phyloP scores from a whole-genome alignment of 2,113 vertebrate genomes.

The Corydoras maculifer region DNA sequence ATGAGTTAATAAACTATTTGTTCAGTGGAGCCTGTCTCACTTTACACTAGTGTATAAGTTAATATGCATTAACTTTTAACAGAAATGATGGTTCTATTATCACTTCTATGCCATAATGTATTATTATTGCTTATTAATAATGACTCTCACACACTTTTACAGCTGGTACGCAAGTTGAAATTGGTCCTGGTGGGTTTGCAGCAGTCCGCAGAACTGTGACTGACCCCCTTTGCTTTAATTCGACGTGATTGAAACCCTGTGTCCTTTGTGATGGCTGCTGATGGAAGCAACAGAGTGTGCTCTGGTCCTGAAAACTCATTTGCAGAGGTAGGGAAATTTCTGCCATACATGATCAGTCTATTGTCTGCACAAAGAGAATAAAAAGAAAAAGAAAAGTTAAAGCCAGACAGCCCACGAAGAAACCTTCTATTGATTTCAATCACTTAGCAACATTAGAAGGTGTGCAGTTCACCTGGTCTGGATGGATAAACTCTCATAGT shows the following conservation, averaged over 20 bases:
- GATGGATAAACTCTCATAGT: conserved; percentile 5
- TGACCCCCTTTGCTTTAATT: conserved; percentile 53
- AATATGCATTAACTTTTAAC: no score
- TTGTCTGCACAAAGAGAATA: conserved; percentile 37
- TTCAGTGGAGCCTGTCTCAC: no score
- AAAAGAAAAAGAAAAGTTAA: not conserved
- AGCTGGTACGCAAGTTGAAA: not conserved
- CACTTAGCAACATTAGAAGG: not conserved
- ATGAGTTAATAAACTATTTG: no score
- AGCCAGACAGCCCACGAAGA: no score
- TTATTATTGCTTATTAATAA: not conserved
- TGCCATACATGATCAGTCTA: conserved; percentile 21
- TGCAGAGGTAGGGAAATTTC: conserved; percentile 26
- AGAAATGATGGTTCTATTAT: no score
- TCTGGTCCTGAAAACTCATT: conserved; percentile 16
- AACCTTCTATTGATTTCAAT: no score
- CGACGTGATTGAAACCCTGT: conserved; percentile 51
- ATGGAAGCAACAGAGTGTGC: conserved; percentile 8
- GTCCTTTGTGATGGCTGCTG: conserved; percentile 50
- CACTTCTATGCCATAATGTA: no score
- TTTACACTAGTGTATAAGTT: no score
- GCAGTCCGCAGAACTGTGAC: conserved; percentile 47
- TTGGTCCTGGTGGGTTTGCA: conserved; percentile 29
- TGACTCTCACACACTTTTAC: not conserved
- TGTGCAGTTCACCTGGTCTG: conserved; percentile 44